Conservation (phyloP, 2,113 vertebrate species). For the Castor canadensis region DNA sequence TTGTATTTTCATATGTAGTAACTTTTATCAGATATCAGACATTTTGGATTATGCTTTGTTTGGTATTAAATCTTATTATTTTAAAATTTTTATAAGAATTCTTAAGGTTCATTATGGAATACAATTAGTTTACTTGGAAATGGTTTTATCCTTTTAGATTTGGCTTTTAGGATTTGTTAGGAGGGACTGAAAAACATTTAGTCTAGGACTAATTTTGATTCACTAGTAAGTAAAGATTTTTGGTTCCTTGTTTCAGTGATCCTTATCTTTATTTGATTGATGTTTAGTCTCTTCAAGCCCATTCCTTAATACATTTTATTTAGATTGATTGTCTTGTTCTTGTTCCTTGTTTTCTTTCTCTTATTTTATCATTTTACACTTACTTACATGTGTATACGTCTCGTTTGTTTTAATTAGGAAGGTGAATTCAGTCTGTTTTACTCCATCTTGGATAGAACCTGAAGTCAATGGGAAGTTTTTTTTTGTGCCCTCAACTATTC, state of each 20-base stretch:
- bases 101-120: neutral
- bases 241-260: neutral
- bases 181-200: neutral
- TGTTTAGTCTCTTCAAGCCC: neutral
- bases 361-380: too few species aligned
- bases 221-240: neutral
- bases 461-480: neutral
- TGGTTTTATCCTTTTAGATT: neutral
- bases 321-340: too few species aligned
- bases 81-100: neutral
- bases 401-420: neutral
- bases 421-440: neutral
- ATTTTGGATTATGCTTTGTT: neutral
- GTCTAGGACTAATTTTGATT: neutral
- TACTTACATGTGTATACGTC: too few species aligned
- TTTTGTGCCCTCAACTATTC: too few species aligned
- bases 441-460: neutral
- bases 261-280: neutral
- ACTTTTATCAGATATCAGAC: neutral
- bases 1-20: neutral
- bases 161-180: neutral
- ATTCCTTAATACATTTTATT: neutral
- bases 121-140: neutral
- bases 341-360: too few species aligned
- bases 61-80: neutral